Evolutionary conservation across 2,797 vertebrate genomes (phyloP).

Genomic region (Syngnathus acus): DNA sequence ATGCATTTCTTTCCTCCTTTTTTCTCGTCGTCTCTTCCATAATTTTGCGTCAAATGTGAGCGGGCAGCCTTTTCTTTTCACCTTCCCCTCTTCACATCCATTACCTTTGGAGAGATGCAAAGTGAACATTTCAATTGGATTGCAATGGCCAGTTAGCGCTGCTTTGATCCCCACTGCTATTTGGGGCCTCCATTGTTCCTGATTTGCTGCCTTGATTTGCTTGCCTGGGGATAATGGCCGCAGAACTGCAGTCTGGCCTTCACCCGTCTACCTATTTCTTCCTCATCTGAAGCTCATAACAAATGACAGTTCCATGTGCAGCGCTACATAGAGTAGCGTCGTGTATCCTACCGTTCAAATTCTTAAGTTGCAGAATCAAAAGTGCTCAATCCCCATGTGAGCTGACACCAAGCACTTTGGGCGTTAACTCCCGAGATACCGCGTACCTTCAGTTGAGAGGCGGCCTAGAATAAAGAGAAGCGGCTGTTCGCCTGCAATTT

Average conservation of each 20-base stretch:
- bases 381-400: slow-evolving; percentile 21
- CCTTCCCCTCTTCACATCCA: slow-evolving; percentile 66
- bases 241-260: slow-evolving; percentile 45
- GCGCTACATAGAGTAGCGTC: background rate
- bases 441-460: slow-evolving; percentile 13
- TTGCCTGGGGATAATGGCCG: slow-evolving; percentile 64
- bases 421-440: slow-evolving; percentile 29
- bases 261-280: slow-evolving; percentile 52
- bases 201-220: slow-evolving; percentile 71
- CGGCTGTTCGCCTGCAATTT: slow-evolving; percentile 26
- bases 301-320: slow-evolving; percentile 30
- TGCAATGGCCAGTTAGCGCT: slow-evolving; percentile 74
- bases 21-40: slow-evolving; percentile 62
- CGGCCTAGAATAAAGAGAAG: slow-evolving; percentile 23
- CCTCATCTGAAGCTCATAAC: slow-evolving; percentile 48
- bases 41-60: slow-evolving; percentile 64
- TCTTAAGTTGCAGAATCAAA: slow-evolving; percentile 6
- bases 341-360: slow-evolving; percentile 12
- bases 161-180: slow-evolving; percentile 75
- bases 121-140: slow-evolving; percentile 80
- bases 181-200: slow-evolving; percentile 74
- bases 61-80: slow-evolving; percentile 58
- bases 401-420: slow-evolving; percentile 5
- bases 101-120: slow-evolving; percentile 74
- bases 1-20: slow-evolving; percentile 46